Percentiles rank a stretch among this genome's conserved stretches.
phyloP scores from a whole-genome alignment of 1,140 invertebrate genomes.

The Scaptomyza graminum region DNA sequence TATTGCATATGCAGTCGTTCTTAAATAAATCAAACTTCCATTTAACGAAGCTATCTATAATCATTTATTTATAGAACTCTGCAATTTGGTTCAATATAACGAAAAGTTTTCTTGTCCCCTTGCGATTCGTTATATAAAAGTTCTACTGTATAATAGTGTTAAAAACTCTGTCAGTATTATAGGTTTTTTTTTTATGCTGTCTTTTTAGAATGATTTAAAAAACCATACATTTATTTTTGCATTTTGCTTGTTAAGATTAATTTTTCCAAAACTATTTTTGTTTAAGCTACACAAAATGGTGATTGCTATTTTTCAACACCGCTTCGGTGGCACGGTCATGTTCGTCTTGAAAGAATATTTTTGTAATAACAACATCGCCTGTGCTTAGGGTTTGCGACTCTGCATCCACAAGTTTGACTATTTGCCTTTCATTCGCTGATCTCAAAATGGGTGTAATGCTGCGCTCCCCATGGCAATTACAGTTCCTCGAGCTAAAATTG shows the following conservation, averaged over 20 bases:
- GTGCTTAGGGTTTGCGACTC: conserved; percentile 94
- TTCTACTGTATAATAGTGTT: conserved; percentile 5
- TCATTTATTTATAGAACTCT: too few relatives aligned
- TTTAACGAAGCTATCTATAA: too few relatives aligned
- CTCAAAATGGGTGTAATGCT: conserved; percentile 69
- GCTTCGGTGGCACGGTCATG: conserved; percentile 86
- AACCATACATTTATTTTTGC: conserved; percentile 65
- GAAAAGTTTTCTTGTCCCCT: too few relatives aligned
- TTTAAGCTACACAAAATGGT: conserved; percentile 80
- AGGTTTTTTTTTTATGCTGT: neutral
- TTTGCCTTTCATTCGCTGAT: conserved; percentile 52
- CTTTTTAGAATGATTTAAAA: conserved; percentile 34
- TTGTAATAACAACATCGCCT: conserved; percentile 96
- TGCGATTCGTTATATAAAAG: too few relatives aligned
- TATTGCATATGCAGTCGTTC: conserved; percentile 36
- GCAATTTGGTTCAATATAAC: too few relatives aligned
- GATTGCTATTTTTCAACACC: conserved; percentile 66
- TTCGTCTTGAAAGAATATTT: conserved; percentile 92
- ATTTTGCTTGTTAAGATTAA: conserved; percentile 55
- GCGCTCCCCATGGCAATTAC: conserved; percentile 79
- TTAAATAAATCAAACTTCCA: too few relatives aligned
- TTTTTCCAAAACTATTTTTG: conserved; percentile 47
- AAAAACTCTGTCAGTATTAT: too few relatives aligned
- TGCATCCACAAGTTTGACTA: conserved; percentile 82
- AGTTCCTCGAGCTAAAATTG: conserved; percentile 71